Base-by-base conservation (phyloP, 2,888 invertebrate species). In the Drosophila antonietae region DNA sequence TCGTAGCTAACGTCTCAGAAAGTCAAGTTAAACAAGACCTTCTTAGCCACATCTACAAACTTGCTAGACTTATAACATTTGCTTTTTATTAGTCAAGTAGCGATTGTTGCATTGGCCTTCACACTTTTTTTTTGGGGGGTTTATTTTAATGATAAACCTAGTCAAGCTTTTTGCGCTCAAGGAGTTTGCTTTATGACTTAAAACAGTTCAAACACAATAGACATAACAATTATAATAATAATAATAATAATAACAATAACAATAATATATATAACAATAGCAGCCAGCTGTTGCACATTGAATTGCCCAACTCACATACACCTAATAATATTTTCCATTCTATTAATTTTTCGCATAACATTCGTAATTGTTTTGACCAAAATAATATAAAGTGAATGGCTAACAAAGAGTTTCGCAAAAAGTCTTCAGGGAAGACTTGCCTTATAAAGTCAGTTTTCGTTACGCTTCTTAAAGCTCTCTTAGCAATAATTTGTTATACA, bases 301-400 rank as follows among this genome's bases (percentile, higher is more conserved):
- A 35, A 71, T 80, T 77, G 66, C 62, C 49, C 43, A 79, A 70
- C 57, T 9, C 23, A 59, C 14, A 43, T 9, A 20, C 20, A 63
- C 47, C 53, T 57, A 31, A 57, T 70, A 37, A 52, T 39, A 58
- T 69, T 84, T 84, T 84, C 84, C 84, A 84, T 84, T 84, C 89
- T 89, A 84, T 75, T 84, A 84, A 87, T 75, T 89, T 77, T 76
- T 63, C 73, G 68, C 71, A 73, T 72, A 75, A 75, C 80, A 80
- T 84, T 85, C 80, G 84, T 73, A 82, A 84, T 83, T 71, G 68
- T 72, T 75, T 71, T 53, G 46, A 62, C 49, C 55, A 63, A 67
- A 68, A 61, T 79, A 31, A 44, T 49, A 44, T 49, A 20, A 84
- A 84, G 83, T 83, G 83, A 84, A 86, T 57, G 88, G 67, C 41